Base-by-base conservation (phyloP, 2,888 invertebrate species). In the Philereme vetulata region DNA sequence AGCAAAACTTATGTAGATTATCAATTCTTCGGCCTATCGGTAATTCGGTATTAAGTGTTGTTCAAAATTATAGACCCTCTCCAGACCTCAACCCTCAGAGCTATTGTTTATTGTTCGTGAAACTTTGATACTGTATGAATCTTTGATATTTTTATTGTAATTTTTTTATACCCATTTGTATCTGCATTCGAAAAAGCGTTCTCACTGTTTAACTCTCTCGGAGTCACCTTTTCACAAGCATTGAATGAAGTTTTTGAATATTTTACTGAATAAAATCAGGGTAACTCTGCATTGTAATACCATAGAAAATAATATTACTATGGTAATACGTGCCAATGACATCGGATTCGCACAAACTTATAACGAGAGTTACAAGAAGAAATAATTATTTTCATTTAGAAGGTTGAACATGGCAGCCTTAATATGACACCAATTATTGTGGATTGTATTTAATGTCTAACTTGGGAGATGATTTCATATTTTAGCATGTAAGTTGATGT, bases 211-310 rank as follows among this genome's bases (percentile, higher is more conserved):
- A 66, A 70, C 66, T 67, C 60, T 60, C 44, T 65, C 65, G 61
- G 61, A 61, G 65, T 53, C 60, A 66, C 63, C 65, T 70, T 72
- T 67, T 65, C 60, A 57, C 57, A 66, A 51, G 50, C 63, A 65
- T 65, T 62, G 57, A 74, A 72, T 62, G 57, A 74, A 72, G 55
- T 87, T 88, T 88, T 88, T 59, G 80, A 86, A 81, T 77, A 60
- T 79, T 86, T 86, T 86, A 84, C 77, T 76, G 79, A 75, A 79
- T 70, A 80, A 38, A 48, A 80, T 73, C 88, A 89, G 88, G 88
- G 89, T 88, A 85, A 79, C 69, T 72, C 67, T 74, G 71, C 66
- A 33, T 75, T 71, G 68, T 72, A 71, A 65, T 76, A 78, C 78
- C 76, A 77, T 75, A 21, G 21, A 21, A 21, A 21, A 21, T 21